Evolutionary conservation across 2,888 invertebrate genomes (phyloP), one percentile per base, ranked within the genome.

Genomic region (Drosophila pseudotalamancana): DNA sequence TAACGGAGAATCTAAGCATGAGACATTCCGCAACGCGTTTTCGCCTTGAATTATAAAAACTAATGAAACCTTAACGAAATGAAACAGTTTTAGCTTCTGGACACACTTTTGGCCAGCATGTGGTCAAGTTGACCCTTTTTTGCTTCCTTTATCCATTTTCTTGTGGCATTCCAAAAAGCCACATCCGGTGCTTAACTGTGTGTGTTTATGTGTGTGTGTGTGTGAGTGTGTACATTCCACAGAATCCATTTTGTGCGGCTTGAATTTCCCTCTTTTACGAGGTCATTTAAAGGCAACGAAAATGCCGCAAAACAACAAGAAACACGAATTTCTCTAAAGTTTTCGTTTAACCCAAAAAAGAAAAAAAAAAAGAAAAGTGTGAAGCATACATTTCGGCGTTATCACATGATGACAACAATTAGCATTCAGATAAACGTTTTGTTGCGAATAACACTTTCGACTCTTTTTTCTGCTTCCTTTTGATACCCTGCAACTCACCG

Each of bases 341-440:
- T 60, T 31, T 8, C 16, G 8, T 12, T 14, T 19, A 9, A 1
- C 43, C 27, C 9, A 9, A 4, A 35, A 35, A 32, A 18, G n/a
- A 9, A 6, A 14, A 4, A 3, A n/a, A 39, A 32, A 27, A 21
- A 39, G 4, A 32, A 27, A 21, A 39, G 4, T 48, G 18, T 60
- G 40, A 18, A 60, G 45, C 35, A 39, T 31, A 63, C 42, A 45
- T 66, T 76, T 66, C 40, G 40, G 34, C 59, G 51, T 55, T 63
- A 56, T 45, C 37, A 63, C 31, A 45, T 45, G 71, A 59, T 68
- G 66, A 64, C 62, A 77, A 67, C 81, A 74, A 80, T 80, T 83
- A 84, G 77, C 74, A 80, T 77, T 72, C 63, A 57, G 62, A 74
- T 69, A 68, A 63, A 72, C 64, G 77, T 57, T 73, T 65, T 59